phyloP scores from a whole-genome alignment of 2,797 vertebrate genomes.

The Hypotaenidia philippensis region DNA sequence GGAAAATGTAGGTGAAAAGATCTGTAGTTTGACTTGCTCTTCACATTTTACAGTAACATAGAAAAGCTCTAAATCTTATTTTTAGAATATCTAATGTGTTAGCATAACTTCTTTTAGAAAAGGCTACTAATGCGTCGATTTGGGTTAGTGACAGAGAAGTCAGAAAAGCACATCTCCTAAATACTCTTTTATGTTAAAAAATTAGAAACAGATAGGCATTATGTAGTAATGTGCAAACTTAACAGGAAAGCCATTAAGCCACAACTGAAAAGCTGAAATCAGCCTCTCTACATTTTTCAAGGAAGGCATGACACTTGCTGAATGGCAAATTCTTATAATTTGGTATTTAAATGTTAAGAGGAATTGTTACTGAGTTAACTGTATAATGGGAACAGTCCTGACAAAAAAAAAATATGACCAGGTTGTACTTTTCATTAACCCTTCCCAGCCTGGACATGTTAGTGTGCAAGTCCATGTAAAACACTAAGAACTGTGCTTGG shows the following conservation, averaged over 20 bases:
- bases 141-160: slow-evolving; percentile 63
- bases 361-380: slow-evolving; percentile 62
- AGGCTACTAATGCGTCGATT: slow-evolving; percentile 13
- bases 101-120: slow-evolving; percentile 72
- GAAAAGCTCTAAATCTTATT: slow-evolving; percentile 53
- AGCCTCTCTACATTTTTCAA: slow-evolving; percentile 53
- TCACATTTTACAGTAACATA: slow-evolving; percentile 1
- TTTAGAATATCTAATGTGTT: slow-evolving; percentile 71
- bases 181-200: slow-evolving; percentile 44
- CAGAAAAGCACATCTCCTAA: slow-evolving; percentile 60
- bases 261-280: slow-evolving; percentile 60
- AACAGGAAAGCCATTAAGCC: slow-evolving; percentile 70
- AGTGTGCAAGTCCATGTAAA: slow-evolving; percentile 15
- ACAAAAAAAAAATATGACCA: slow-evolving; percentile 62
- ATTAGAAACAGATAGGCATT: slow-evolving; percentile 57
- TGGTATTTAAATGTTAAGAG: slow-evolving; percentile 55
- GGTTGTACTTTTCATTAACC: slow-evolving; percentile 71
- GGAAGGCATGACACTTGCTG: slow-evolving; percentile 70
- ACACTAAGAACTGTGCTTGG: not conserved
- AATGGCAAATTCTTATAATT: slow-evolving; percentile 71
- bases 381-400: slow-evolving; percentile 71
- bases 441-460: slow-evolving; percentile 72
- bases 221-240: slow-evolving; percentile 54
- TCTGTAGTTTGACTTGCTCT: slow-evolving; percentile 52
- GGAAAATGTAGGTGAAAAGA: slow-evolving; percentile 71